Evolutionary conservation across 2,113 vertebrate genomes (phyloP), one percentile per base, ranked within the genome.

Genomic region (Heterocephalus glaber): DNA sequence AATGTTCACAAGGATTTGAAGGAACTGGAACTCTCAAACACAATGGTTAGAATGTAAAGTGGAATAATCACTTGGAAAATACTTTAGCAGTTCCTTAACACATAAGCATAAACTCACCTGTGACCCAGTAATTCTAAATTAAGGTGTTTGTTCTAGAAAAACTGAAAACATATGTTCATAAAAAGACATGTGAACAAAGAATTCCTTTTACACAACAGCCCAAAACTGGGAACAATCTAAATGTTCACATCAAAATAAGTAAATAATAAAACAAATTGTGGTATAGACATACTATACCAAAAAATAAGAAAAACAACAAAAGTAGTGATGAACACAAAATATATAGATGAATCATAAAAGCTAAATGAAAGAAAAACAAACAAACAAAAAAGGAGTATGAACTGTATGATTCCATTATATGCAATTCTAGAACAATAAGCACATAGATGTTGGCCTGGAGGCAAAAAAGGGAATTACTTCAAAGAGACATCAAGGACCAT

Each of bases 121-220:
- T 63, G 66, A 87, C 47, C n/a, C 58, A 70, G 8, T 61, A 80
- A 94, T 85, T 94, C 79, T 61, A 89, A 49, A 61, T 70, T 79
- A 84, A 84, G 16, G 52, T n/a, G 3, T 66, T 68, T 68, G 44
- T 47, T 35, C 44, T 52, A 58, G 12, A 54, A 56, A 90, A 90
- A 66, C 35, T 88, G 24, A 79, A 88, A 83, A 72, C 5, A 47
- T 65, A 35, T 33, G 28, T 86, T 86, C 56, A 54, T 44, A 84
- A 11, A 93, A 52, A 77, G 35, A 83, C 35, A 70, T 63, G 38
- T 5, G 11, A 19, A 60, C 7, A 92, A n/a, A 65, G 5, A 52
- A 5, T 33, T 88, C 16, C 58, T 76, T 96, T 66, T 91, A 26
- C 92, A 52, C 35, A 68, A 76, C 1, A 87, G 17, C 12, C 35